These are phyloP conservation scores for Oophaga sylvatica DNA, from an alignment of 2,797 vertebrate species.

Conservation along the genomic window DNA sequence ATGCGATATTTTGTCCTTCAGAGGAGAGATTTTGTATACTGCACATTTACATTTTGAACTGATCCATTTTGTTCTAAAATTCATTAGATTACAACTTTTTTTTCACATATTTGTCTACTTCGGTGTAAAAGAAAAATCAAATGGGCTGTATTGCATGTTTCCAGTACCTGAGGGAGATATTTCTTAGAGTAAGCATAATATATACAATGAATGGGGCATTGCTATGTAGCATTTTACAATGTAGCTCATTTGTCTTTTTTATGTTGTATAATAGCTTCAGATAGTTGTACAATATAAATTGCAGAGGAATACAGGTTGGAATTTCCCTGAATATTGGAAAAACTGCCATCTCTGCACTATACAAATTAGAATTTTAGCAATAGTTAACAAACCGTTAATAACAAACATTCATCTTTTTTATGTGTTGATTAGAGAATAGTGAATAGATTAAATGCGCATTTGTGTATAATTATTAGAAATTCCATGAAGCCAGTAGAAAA, in stretches of 20 bases:
- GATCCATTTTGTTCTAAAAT: conserved; percentile 36
- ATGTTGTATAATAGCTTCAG: too few relatives aligned
- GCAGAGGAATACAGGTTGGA: neutral
- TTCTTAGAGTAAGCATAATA: neutral
- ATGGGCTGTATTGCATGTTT: neutral
- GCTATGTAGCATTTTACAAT: neutral
- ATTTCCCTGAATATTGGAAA: neutral
- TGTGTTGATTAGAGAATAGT: too few relatives aligned
- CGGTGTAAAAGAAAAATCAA: neutral
- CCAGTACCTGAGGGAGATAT: neutral
- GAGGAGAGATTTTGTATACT: conserved; percentile 46
- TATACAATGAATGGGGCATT: neutral
- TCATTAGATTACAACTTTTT: conserved; percentile 40
- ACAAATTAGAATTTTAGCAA: too few relatives aligned
- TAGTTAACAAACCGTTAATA: too few relatives aligned
- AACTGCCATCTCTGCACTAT: neutral
- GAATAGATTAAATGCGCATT: too few relatives aligned
- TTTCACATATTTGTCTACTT: conserved; percentile 26
- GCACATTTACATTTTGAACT: conserved; percentile 41
- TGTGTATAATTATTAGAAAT: too few relatives aligned
- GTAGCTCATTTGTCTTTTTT: neutral
- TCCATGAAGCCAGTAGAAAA: too few relatives aligned
- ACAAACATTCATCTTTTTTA: too few relatives aligned
- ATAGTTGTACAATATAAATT: neutral
- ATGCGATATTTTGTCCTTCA: conserved; percentile 53